These are phyloP conservation scores for Drosophila hamatofila DNA, from an alignment of 2,888 invertebrate species.

Conservation along the genomic window DNA sequence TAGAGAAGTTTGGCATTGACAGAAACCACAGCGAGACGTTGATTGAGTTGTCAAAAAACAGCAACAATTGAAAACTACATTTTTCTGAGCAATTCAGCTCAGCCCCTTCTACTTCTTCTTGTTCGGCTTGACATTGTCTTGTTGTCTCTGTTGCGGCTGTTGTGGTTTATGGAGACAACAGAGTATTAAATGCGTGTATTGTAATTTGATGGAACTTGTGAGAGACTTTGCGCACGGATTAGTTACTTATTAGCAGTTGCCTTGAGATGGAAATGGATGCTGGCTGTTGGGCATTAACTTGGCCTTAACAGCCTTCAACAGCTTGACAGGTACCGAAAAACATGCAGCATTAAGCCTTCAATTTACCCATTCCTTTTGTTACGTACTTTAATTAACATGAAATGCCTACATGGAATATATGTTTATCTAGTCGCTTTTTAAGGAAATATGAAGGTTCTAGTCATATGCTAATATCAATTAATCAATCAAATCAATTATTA, in stretches of 20 bases:
- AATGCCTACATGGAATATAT: neutral
- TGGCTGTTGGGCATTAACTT: conserved; percentile 15
- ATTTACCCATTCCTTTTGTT: conserved; percentile 9
- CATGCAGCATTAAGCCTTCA: conserved; percentile 17
- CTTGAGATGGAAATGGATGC: conserved; percentile 49
- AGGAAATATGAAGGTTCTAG: neutral
- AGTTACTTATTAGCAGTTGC: conserved; percentile 64
- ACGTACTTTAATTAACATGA: neutral
- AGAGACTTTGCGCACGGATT: conserved; percentile 64
- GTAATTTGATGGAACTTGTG: conserved; percentile 39
- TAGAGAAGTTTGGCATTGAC: conserved; percentile 50
- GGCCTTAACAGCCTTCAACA: conserved; percentile 48
- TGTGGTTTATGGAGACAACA: conserved; percentile 57
- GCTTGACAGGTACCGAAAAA: conserved; percentile 26
- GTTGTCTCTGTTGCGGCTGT: conserved; percentile 15
- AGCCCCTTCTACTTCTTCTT: conserved; percentile 2
- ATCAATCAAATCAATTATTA: neutral
- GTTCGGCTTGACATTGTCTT: conserved; percentile 49
- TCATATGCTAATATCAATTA: neutral
- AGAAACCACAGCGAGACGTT: conserved; percentile 59
- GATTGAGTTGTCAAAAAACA: conserved; percentile 73
- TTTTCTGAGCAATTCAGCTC: conserved; percentile 24
- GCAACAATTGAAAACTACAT: conserved; percentile 51
- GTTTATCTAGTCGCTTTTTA: too few species aligned
- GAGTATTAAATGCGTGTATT: conserved; percentile 26